Percentiles rank a stretch among this genome's conserved stretches.
Conservation (phyloP, 2,888 invertebrate genomes). For the Tenthredo distinguenda region DNA sequence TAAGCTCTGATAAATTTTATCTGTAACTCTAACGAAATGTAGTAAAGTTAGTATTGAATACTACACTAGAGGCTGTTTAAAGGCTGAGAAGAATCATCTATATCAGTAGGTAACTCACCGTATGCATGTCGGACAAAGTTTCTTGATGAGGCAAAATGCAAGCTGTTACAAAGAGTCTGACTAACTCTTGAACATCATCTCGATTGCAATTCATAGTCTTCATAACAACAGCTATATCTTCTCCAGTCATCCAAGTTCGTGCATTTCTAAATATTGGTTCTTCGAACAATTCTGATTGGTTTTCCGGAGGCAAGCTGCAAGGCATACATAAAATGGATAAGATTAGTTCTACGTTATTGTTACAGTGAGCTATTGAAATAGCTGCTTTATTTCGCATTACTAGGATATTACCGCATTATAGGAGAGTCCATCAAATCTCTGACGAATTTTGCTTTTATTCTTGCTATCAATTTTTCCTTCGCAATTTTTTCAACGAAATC, state of each 20-base stretch:
- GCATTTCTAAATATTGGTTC: conserved; percentile 27
- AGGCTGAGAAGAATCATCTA: background rate
- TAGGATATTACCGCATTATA: conserved; percentile 17
- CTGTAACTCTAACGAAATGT: no score
- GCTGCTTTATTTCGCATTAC: background rate
- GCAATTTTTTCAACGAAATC: conserved; percentile 61
- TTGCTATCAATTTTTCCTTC: conserved; percentile 60
- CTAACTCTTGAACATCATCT: background rate
- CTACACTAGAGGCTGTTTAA: background rate
- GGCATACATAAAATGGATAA: background rate
- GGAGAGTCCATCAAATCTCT: conserved; percentile 51
- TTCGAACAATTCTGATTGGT: background rate
- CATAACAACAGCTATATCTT: conserved; percentile 39
- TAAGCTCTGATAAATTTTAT: background rate
- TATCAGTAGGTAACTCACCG: conserved; percentile 9
- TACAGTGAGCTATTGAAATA: background rate
- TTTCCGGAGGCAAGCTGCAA: conserved; percentile 13
- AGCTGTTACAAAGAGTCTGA: conserved; percentile 36
- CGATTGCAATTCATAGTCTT: conserved; percentile 45
- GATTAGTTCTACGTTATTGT: background rate
- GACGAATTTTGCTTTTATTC: conserved; percentile 64
- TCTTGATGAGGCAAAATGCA: background rate
- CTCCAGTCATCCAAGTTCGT: conserved; percentile 22
- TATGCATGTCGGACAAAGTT: background rate
- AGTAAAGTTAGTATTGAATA: background rate